Conservation (phyloP, 2,113 vertebrate species). For the Cricetomys ansorgei region DNA sequence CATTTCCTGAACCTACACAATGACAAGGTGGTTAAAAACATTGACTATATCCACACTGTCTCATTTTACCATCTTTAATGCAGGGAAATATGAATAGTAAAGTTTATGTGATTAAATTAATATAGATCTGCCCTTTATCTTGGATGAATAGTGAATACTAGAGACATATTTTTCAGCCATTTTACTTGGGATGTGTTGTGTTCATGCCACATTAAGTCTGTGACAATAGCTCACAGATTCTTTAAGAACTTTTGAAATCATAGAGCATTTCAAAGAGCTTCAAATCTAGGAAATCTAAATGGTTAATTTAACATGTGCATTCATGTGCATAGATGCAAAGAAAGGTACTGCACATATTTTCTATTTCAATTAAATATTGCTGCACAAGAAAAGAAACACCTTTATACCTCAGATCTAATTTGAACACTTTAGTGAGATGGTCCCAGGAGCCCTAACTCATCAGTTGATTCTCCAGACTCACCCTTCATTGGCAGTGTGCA, state of each 20-base stretch:
- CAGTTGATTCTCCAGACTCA: not conserved
- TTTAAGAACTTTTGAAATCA: not conserved
- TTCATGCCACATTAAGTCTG: too few species aligned
- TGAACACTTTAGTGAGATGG: not conserved
- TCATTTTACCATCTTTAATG: slow-evolving; percentile 29
- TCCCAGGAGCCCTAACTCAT: not conserved
- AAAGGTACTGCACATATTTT: not conserved
- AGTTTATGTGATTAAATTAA: slow-evolving; percentile 33
- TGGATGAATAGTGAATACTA: not conserved
- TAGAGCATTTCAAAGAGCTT: not conserved
- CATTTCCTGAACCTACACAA: not conserved
- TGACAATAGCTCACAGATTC: not conserved
- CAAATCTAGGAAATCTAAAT: not conserved
- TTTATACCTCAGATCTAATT: not conserved
- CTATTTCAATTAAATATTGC: not conserved
- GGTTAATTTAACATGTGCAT: not conserved
- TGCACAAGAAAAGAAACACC: not conserved
- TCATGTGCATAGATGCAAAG: not conserved
- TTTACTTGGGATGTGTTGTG: not conserved
- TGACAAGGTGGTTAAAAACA: not conserved
- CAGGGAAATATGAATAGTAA: not conserved
- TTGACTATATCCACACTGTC: not conserved
- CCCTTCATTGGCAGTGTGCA: not conserved
- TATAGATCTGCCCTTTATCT: not conserved
- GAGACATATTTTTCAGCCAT: not conserved